A percentile compares a stretch with the other conserved stretches of the same genome.
These are phyloP conservation scores for Ptychodera flava DNA, from an alignment of 35 echinoderm and acorn worm genomes.

Conservation along the genomic window DNA sequence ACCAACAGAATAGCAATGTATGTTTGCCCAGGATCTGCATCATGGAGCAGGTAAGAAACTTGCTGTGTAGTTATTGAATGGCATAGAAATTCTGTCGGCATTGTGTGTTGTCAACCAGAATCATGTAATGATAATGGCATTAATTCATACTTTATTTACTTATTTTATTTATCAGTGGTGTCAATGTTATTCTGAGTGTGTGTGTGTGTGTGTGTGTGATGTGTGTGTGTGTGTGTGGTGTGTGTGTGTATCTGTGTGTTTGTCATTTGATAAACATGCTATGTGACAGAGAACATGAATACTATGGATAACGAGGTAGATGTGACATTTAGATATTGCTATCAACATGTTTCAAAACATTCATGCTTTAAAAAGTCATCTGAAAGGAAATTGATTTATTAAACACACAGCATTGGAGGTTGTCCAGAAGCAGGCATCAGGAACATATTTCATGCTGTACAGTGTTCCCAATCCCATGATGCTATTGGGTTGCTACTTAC, in stretches of 20 bases:
- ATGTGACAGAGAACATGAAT: too few relatives aligned
- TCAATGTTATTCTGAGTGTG: background rate
- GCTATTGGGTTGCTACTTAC: slow-evolving; percentile 72
- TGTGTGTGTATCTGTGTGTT: too few relatives aligned
- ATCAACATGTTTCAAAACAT: too few relatives aligned
- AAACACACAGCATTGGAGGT: slow-evolving; percentile 69
- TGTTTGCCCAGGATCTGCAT: slow-evolving; percentile 71
- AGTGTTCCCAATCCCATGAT: slow-evolving; percentile 45
- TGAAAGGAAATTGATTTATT: too few relatives aligned
- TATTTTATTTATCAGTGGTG: background rate
- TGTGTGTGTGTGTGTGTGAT: too few relatives aligned
- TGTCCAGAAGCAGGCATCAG: slow-evolving; percentile 61
- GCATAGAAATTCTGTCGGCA: background rate
- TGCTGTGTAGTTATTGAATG: too few relatives aligned
- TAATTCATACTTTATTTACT: background rate
- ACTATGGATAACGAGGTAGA: too few relatives aligned
- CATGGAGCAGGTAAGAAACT: slow-evolving; percentile 87
- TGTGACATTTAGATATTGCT: too few relatives aligned
- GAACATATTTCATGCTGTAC: slow-evolving; percentile 67
- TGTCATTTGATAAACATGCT: too few relatives aligned
- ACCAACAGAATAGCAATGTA: slow-evolving; percentile 38
- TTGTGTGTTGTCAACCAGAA: background rate
- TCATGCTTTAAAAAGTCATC: too few relatives aligned
- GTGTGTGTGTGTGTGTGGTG: too few relatives aligned
- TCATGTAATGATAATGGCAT: background rate